These are phyloP conservation scores for Buphagus erythrorhynchus DNA, from an alignment of 2,797 vertebrate species.

Conservation along the genomic window DNA sequence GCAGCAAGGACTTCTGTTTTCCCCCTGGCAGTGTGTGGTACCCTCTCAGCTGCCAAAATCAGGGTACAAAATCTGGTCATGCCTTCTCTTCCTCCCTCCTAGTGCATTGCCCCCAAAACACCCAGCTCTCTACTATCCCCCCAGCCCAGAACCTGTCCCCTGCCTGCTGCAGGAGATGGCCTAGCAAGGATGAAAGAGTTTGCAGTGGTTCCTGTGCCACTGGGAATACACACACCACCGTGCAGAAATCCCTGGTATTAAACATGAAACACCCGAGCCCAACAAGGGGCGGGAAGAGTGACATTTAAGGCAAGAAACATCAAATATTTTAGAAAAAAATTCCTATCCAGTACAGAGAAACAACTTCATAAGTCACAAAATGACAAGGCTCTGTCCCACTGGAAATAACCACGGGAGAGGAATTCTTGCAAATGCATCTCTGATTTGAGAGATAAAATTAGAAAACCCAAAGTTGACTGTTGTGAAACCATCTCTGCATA, in stretches of 20 bases:
- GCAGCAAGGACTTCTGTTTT: not conserved
- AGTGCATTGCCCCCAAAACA: not conserved
- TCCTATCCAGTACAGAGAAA: not conserved
- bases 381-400: not conserved
- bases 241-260: not conserved
- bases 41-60: not conserved
- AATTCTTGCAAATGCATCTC: not conserved
- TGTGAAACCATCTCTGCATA: not conserved
- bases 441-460: slow-evolving; percentile 15
- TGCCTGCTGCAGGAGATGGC: not conserved
- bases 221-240: not conserved
- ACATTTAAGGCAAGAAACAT: not conserved
- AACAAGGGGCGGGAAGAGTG: not conserved
- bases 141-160: not conserved
- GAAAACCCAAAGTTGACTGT: not conserved
- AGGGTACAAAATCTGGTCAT: not conserved
- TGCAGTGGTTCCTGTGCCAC: not conserved
- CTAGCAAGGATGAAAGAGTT: not conserved
- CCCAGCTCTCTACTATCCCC: not conserved
- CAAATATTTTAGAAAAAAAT: not conserved
- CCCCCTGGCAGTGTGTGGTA: not conserved
- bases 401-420: not conserved
- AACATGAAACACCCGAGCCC: not conserved
- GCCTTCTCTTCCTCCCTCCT: not conserved
- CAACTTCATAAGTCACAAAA: not conserved